Base-by-base conservation (phyloP, 2,113 vertebrate species). In the Nesoenas mayeri region DNA sequence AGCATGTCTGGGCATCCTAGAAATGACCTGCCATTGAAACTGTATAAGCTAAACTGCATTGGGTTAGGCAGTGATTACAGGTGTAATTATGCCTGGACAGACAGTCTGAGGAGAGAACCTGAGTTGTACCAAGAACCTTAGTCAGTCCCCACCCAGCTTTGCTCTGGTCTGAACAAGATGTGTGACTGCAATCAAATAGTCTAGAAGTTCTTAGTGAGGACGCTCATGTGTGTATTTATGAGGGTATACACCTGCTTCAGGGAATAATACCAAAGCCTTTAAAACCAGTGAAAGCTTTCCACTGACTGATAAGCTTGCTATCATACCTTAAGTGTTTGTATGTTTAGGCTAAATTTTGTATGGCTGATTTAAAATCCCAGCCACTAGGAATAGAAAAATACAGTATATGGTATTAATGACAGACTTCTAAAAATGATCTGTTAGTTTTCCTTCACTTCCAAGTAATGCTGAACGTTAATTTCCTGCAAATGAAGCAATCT, bases 401-500 rank as follows among this genome's bases (percentile, higher is more conserved):
- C 3, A 31, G 2, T 40, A 16, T 31, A 56, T 62, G 60, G 47
- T 80, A 88, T 73, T 75, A 89, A 75, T 71, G 80, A 56, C 61
- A 86, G 78, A 31, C 24, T 86, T 89, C 81, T n/a, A 54, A 40
- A 75, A 88, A 86, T n/a, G 28, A 90, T 69, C 61, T 92, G 70
- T 91, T 96, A 12, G 0, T 93, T 85, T 94, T 82, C 62, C 83
- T 92, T 94, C 79, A 81, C 67, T 97, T 91, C 89, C 73, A 92
- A 93, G 84, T 85, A 72, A 93, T 75, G 67, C 48, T 79, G 88
- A 95, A 78, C 32, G 65, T 88, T 82, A 51, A 80, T 96, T 93
- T 88, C 73, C 91, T 93, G 57, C 50, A 94, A 94, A 93, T 94
- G 69, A 96, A 95, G 77, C 79, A 75, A 78, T 91, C 69, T 61